phyloP scores from a whole-genome alignment of 2,113 vertebrate genomes.

The Hemicordylus capensis region DNA sequence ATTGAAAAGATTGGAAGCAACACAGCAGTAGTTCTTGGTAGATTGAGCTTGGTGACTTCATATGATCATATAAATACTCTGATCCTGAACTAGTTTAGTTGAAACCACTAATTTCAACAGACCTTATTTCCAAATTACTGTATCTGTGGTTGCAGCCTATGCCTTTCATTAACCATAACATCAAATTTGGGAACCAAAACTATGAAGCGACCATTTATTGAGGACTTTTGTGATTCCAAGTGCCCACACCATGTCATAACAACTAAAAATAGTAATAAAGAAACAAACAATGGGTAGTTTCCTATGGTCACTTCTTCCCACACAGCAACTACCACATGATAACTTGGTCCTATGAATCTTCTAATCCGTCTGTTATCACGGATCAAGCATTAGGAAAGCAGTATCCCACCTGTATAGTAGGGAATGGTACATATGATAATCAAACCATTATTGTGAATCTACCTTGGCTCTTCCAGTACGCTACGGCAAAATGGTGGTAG shows the following conservation, averaged over 20 bases:
- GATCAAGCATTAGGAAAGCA: neutral
- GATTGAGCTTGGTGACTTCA: neutral
- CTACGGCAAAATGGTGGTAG: conserved; percentile 21
- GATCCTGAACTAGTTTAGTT: neutral
- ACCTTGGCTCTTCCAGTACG: neutral
- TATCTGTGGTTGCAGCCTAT: neutral
- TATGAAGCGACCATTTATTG: neutral
- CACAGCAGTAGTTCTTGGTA: neutral
- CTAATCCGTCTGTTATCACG: neutral
- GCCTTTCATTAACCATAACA: neutral
- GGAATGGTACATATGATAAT: neutral
- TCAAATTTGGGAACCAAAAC: neutral
- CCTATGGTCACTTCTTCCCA: neutral
- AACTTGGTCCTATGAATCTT: neutral
- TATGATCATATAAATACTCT: neutral
- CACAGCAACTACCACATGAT: neutral
- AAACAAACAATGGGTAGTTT: no score
- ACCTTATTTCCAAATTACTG: neutral
- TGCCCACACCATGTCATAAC: neutral
- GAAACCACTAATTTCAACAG: neutral
- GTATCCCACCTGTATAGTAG: neutral
- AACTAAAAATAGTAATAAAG: neutral
- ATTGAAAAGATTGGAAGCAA: neutral
- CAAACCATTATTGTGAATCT: neutral
- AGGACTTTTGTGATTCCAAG: neutral